Evolutionary conservation across 2,797 vertebrate genomes (phyloP).

Genomic region (Betta splendens): DNA sequence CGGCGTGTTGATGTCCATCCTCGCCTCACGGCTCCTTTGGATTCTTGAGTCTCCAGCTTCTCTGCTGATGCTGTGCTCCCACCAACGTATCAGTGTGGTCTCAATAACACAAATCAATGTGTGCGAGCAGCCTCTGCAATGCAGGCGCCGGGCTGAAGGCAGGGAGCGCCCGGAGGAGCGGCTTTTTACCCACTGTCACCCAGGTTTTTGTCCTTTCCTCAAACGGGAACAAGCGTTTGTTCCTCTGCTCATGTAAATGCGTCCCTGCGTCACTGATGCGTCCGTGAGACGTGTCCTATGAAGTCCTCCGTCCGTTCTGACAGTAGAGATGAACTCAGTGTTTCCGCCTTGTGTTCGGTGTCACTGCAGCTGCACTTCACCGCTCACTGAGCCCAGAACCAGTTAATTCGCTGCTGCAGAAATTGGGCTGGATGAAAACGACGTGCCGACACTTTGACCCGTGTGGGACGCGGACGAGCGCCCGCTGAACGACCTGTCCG

Average conservation of each 20-base stretch:
- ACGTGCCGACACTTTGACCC: slow-evolving; percentile 23
- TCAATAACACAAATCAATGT: slow-evolving; percentile 79
- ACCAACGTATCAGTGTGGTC: slow-evolving; percentile 69
- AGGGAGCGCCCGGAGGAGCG: slow-evolving; percentile 42
- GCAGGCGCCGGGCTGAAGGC: slow-evolving; percentile 66
- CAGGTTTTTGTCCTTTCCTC: too few species aligned
- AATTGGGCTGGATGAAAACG: slow-evolving; percentile 1
- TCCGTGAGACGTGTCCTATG: too few species aligned
- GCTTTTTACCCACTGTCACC: too few species aligned
- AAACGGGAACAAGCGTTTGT: too few species aligned
- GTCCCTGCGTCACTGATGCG: too few species aligned
- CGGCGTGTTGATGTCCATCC: slow-evolving; percentile 33
- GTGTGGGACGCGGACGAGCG: slow-evolving; percentile 13
- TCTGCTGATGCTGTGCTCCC: slow-evolving; percentile 69
- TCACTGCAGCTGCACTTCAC: neutral
- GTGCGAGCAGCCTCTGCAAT: slow-evolving; percentile 81
- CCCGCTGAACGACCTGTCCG: slow-evolving; percentile 25
- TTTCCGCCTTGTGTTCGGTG: neutral
- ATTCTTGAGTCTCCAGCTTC: slow-evolving; percentile 23
- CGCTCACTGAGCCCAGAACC: slow-evolving; percentile 21
- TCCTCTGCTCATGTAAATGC: too few species aligned
- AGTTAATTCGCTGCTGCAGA: slow-evolving; percentile 18
- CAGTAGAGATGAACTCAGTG: too few species aligned
- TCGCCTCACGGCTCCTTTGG: slow-evolving; percentile 31
- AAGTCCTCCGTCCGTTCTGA: too few species aligned